Base-by-base conservation (phyloP, 2,797 vertebrate species). In the Cryptoblepharus egeriae region DNA sequence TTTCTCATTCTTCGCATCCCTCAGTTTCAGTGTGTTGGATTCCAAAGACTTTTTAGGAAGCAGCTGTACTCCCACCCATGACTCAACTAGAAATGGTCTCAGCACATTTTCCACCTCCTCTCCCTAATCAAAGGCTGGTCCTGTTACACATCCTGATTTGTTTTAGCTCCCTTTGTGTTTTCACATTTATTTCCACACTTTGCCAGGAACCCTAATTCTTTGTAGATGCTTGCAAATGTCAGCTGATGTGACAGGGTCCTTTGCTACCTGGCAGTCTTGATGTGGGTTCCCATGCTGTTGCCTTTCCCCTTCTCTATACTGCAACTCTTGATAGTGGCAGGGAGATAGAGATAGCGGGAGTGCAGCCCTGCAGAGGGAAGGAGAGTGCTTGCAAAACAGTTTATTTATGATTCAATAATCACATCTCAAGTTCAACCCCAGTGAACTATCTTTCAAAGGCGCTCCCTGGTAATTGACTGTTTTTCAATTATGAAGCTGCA, bases 401-500 rank as follows among this genome's bases (percentile, higher is more conserved):
- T 91, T 73, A 22, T 87, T 91, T 87, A 74, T 90, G 82, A 87
- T 88, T 79, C 71, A 30, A 20, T 83, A 91, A 88, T 92, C 76
- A 80, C 69, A 88, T 90, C 89, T 88, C 83, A 81, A 88, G 90
- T 89, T 88, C 81, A 86, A 81, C 81, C 82, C 85, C 83, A 60
- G 5, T 52, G 87, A 91, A 77, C 81, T 42, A 37, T 76, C 85
- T 84, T 69, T 82, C 83, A 77, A 77, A 88, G 83, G 61, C 88
- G 85, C 74, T 88, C 81, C 76, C 1, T 79, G 74, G 88, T 85
- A 92, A 92, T 88, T 93, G 94, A 93, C 90, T 87, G 92, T 88
- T 92, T 87, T 93, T 93, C 94, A 93, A 65, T 92, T 92, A 91
- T 16, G 75, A 93, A 94, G 89, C 52, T 85, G 93, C 96, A 94